Base-by-base conservation (phyloP, 2,888 invertebrate species). In the Isoperla grammatica region DNA sequence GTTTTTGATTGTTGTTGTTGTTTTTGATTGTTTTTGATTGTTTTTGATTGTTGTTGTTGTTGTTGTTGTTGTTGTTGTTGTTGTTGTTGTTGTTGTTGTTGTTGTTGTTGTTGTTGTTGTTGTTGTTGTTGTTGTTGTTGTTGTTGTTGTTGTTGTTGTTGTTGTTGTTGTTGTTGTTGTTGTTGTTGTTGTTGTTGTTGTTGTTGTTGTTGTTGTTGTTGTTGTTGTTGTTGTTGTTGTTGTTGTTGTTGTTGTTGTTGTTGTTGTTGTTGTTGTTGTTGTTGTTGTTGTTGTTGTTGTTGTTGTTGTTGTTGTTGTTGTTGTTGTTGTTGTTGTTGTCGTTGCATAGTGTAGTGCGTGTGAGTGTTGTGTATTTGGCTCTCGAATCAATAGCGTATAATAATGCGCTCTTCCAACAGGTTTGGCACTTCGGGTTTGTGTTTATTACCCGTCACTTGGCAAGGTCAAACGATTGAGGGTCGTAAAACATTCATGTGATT, bases 151-250 rank as follows among this genome's bases (percentile, higher is more conserved):
- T 45, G 8, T 45, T 45, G 8, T 17, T 45, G 46, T n/a, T 45
- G 46, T n/a, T 45, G 46, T n/a, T 45, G 8, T n/a, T 45, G 46
- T 17, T 45, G 46, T 17, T 45, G 46, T n/a, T 45, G 46, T 45
- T 11, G 46, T n/a, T 45, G 46, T n/a, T 45, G 46, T 45, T 45
- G n/a, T 17, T 45, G 46, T n/a, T 45, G 46, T 11, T 45, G 66
- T 65, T 65, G 67, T 68, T 65, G 65, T 65, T 66, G 65, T 66
- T 64, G 63, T 12, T 62, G 60, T 63, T 61, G 59, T 64, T 61
- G 29, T 49, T 60, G 45, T 59, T 62, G 50, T 19, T 50, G 57
- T 48, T 43, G 58, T 61, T 43, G 57, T 56, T 60, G 59, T 49
- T 45, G 17, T 37, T 56, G 68, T 67, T 65, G 63, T 66, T 67